Percentiles rank a stretch among this genome's conserved stretches.
Evolutionary conservation across 1,140 invertebrate species (phyloP).

Genomic region (Xylocopa sonorina): DNA sequence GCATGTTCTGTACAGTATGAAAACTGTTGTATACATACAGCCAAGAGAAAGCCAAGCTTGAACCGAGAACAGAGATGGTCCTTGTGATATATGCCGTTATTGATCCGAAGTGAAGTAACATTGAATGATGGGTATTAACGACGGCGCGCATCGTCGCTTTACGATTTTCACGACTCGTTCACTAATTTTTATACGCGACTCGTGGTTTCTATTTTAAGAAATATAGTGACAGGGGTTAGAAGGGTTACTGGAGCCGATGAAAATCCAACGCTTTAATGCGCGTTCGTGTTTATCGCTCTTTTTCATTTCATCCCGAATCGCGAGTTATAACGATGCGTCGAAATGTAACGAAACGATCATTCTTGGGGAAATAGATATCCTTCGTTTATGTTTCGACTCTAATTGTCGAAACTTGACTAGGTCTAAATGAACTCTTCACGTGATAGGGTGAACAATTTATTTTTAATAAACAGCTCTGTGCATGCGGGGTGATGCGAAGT

Average conservation of each 20-base stretch:
- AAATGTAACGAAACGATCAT: too few relatives aligned
- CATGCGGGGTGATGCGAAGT: too few relatives aligned
- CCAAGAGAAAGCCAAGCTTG: background rate
- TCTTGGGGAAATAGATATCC: too few relatives aligned
- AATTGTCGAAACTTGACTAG: too few relatives aligned
- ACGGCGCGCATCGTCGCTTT: conserved; percentile 37
- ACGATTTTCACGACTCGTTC: conserved; percentile 48
- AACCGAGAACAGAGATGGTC: conserved; percentile 35
- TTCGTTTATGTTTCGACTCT: too few relatives aligned
- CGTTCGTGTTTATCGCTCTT: conserved; percentile 28
- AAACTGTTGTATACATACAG: too few relatives aligned
- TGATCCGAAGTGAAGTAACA: conserved; percentile 37
- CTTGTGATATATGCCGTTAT: conserved; percentile 49
- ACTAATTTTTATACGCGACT: conserved; percentile 48
- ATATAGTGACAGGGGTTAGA: conserved; percentile 61
- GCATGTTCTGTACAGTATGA: too few relatives aligned
- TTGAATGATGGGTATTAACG: conserved; percentile 52
- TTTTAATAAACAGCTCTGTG: too few relatives aligned
- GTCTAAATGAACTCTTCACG: too few relatives aligned
- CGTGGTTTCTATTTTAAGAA: conserved; percentile 52
- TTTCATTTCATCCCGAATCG: background rate
- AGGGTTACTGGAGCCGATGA: conserved; percentile 23
- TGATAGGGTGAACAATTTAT: too few relatives aligned
- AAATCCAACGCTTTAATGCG: background rate
- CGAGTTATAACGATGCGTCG: conserved; percentile 2